These are phyloP conservation scores for Pocillopora damicornis DNA, from an alignment of 64 coral and sea anemone species.

Conservation along the genomic window DNA sequence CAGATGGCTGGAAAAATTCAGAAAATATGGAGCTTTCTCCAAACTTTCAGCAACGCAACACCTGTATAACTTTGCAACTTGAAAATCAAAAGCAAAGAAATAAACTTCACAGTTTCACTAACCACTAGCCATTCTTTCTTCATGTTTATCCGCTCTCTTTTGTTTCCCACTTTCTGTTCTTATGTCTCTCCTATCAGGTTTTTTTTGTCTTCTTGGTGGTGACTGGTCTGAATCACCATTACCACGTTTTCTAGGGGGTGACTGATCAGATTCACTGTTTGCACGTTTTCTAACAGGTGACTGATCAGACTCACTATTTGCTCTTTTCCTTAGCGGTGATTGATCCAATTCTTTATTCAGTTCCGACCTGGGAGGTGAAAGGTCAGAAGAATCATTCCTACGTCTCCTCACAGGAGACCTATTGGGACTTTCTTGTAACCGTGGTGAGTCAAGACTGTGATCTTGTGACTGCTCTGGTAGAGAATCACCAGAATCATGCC, in stretches of 20 bases:
- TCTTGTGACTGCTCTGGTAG: background rate
- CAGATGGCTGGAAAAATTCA: too few species aligned
- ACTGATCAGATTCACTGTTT: slow-evolving; percentile 55
- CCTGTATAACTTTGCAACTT: too few species aligned
- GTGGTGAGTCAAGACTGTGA: background rate
- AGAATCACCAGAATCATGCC: slow-evolving; percentile 31
- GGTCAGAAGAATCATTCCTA: slow-evolving; percentile 29
- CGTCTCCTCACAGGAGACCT: background rate
- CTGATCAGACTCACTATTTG: slow-evolving; percentile 13
- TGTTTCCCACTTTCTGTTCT: background rate
- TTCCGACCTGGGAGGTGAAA: slow-evolving; percentile 50
- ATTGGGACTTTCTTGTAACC: background rate
- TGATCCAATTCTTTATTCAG: slow-evolving; percentile 28
- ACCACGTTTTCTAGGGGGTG: slow-evolving; percentile 40
- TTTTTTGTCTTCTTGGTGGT: slow-evolving; percentile 36
- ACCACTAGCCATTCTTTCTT: slow-evolving; percentile 32
- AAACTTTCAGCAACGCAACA: background rate
- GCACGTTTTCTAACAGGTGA: slow-evolving; percentile 34
- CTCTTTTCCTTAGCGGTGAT: slow-evolving; percentile 51
- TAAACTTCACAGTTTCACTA: background rate
- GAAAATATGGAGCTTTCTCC: too few species aligned
- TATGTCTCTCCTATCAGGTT: background rate
- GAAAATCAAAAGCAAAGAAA: too few species aligned
- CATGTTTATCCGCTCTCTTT: background rate
- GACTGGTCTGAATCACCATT: slow-evolving; percentile 56